Evolutionary conservation across 2,113 vertebrate species (phyloP), one percentile per base, ranked within the genome.

Genomic region (Leptobrachium leishanense): DNA sequence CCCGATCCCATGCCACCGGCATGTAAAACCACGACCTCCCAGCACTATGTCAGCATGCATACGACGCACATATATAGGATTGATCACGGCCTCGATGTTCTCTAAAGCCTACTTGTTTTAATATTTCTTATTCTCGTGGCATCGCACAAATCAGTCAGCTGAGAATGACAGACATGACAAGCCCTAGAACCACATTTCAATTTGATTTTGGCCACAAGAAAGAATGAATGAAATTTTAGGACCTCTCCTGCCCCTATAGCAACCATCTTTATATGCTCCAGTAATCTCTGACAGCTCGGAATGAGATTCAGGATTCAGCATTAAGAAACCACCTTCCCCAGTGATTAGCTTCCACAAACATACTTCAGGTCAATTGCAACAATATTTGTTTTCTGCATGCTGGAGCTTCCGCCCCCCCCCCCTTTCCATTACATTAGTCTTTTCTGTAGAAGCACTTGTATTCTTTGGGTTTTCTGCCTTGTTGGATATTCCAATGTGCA

Each of bases 251-350:
- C 15, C 70, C 68, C 13, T 31, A 9, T n/a, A 42, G 42, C 69
- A 65, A 55, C 42, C 67, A n/a, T 42, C 65, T 68, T 43, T 59
- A 44, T 67, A 73, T 73, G 77, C 70, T 79, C 70, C 20, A 63
- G 63, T 73, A 15, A 62, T 66, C 57, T n/a, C 41, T 53, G 69
- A 65, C 77, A 57, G 70, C 42, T 12, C 1, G 39, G 65, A 59
- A 79, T 73, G 69, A 79, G 62, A 79, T 79, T 79, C 8, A 20
- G 62, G 9, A 62, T 72, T 43, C 54, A 50, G 39, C 70, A 44
- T 66, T 64, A 79, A 72, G 62, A 71, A 44, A 50, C 15, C 43
- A 79, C 20, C 44, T 66, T 67, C 63, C 54, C 59, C 50, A 79
- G 46, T 79, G 70, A 73, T 79, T 53, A 13, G 13, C 62, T 72